phyloP scores from a whole-genome alignment of 2,113 vertebrate species.

The Gasterosteus aculeatus region DNA sequence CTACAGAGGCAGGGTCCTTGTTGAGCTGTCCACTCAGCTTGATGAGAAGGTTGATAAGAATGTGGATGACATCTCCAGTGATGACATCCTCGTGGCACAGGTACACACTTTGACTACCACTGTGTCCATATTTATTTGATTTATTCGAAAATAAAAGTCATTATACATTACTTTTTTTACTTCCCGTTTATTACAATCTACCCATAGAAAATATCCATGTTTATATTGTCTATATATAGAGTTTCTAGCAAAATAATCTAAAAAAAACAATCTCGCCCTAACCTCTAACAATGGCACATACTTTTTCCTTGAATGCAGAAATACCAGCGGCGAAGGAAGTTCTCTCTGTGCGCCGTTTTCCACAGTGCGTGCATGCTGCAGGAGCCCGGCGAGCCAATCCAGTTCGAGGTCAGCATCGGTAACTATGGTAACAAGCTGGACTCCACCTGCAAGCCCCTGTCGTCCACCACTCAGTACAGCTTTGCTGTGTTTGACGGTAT shows the following conservation, averaged over 20 bases:
- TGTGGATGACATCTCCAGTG: conserved; percentile 87
- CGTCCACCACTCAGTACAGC: conserved; percentile 95
- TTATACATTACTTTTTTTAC: not conserved
- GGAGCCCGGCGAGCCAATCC: conserved; percentile 92
- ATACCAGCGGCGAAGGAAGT: conserved; percentile 93
- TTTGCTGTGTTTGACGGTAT: conserved; percentile 93
- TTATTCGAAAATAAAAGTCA: not conserved
- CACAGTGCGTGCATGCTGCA: conserved; percentile 94
- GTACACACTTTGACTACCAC: conserved; percentile 71
- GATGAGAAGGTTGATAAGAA: conserved; percentile 86
- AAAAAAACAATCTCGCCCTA: not conserved
- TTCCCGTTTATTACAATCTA: not conserved
- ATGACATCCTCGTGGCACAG: conserved; percentile 93
- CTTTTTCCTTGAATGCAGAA: conserved; percentile 79
- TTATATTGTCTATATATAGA: too few relatives aligned
- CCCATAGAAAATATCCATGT: not conserved
- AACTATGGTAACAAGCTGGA: conserved; percentile 99
- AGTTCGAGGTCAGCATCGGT: conserved; percentile 98
- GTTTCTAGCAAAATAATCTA: not conserved
- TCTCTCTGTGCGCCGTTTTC: conserved; percentile 90
- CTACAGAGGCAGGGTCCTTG: conserved; percentile 92
- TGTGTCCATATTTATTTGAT: not conserved
- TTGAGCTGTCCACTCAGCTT: conserved; percentile 89
- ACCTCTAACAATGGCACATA: conserved; percentile 2
- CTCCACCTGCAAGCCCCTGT: conserved; percentile 92